Evolutionary conservation across 1,140 invertebrate genomes (phyloP).

Genomic region (Dufourea novaeangliae): DNA sequence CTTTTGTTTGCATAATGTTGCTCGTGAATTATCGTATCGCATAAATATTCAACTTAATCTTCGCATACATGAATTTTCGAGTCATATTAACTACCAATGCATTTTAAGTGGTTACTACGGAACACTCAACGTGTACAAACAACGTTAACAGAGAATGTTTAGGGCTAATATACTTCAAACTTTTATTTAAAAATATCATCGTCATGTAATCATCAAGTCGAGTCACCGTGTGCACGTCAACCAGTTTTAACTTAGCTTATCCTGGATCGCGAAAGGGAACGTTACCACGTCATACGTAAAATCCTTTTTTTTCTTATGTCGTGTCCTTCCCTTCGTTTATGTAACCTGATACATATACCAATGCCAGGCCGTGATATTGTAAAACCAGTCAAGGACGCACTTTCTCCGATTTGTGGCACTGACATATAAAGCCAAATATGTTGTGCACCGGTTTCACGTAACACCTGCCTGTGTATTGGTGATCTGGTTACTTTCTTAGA

Average conservation of each 20-base stretch:
- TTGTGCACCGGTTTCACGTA: constrained; percentile 29
- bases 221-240: too few relatives aligned
- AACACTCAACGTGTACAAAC: too few relatives aligned
- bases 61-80: too few relatives aligned
- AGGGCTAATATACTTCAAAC: too few relatives aligned
- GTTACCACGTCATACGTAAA: constrained; percentile 9
- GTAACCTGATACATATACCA: constrained; percentile 55
- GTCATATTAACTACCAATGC: too few relatives aligned
- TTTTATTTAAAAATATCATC: too few relatives aligned
- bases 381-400: constrained; percentile 58
- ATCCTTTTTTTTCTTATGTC: not conserved
- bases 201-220: too few relatives aligned
- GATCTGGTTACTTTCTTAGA: constrained; percentile 50
- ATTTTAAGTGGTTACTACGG: too few relatives aligned
- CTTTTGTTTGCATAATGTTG: too few relatives aligned
- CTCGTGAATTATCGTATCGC: too few relatives aligned
- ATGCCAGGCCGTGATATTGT: constrained; percentile 53
- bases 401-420: constrained; percentile 65
- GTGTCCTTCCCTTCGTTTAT: constrained; percentile 43
- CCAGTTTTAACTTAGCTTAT: not conserved
- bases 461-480: constrained; percentile 31
- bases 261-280: constrained; percentile 7
- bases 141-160: too few relatives aligned
- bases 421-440: constrained; percentile 50
- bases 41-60: too few relatives aligned